These are phyloP conservation scores for Salvelinus alpinus DNA, from an alignment of 2,113 vertebrate genomes.

Conservation along the genomic window DNA sequence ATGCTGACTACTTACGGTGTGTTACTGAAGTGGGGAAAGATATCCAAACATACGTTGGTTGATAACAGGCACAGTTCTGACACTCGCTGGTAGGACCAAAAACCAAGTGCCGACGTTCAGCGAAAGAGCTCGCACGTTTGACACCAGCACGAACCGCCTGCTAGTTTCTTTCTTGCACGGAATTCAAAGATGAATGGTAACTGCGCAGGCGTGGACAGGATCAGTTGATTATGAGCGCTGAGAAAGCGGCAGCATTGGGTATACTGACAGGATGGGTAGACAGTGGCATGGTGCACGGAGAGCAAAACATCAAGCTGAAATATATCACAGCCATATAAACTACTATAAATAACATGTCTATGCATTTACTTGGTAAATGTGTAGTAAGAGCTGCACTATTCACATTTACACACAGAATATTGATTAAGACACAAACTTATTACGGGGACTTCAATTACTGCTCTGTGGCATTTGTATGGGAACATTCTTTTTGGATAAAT, in stretches of 20 bases:
- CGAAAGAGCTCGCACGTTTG: constrained; percentile 3
- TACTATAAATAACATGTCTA: neutral
- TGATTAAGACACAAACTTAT: neutral
- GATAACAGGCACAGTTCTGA: neutral
- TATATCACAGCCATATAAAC: neutral
- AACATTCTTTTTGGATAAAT: neutral
- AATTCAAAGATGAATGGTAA: constrained; percentile 43
- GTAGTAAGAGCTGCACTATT: neutral
- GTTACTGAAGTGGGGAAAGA: neutral
- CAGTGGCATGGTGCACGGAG: neutral
- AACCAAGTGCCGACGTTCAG: constrained; percentile 31
- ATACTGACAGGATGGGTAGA: constrained; percentile 1
- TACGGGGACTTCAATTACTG: neutral
- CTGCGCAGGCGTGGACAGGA: constrained; percentile 61
- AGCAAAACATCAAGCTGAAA: neutral
- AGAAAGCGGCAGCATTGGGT: constrained; percentile 9
- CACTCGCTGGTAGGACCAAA: neutral
- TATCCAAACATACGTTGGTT: constrained; percentile 6
- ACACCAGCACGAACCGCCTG: constrained; percentile 55
- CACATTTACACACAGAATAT: neutral
- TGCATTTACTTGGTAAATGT: neutral
- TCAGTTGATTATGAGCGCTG: constrained; percentile 45
- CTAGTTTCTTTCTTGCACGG: constrained; percentile 42
- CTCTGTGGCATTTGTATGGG: neutral
- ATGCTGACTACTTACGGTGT: neutral